phyloP scores from a whole-genome alignment of 2,797 vertebrate genomes.

The Neoniphon sammara region DNA sequence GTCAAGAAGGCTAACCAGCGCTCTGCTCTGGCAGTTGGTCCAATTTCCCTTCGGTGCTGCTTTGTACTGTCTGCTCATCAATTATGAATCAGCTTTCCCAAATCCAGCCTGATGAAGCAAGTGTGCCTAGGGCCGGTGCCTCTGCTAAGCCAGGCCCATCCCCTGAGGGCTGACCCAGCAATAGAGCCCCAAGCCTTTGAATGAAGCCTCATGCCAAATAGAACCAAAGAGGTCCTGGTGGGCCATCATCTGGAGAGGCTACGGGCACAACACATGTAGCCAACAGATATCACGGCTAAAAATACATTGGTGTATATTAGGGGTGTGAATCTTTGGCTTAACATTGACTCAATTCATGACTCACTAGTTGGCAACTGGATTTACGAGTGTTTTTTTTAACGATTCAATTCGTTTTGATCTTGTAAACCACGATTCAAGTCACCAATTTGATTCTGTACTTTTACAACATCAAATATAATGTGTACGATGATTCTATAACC shows the following conservation, averaged over 20 bases:
- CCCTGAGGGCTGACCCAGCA: constrained; percentile 10
- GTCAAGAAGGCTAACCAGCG: constrained; percentile 38
- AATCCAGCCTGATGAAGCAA: constrained; percentile 45
- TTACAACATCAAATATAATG: too few relatives aligned
- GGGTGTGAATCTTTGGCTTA: too few relatives aligned
- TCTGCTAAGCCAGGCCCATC: constrained; percentile 30
- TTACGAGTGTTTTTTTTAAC: too few relatives aligned
- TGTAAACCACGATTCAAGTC: too few relatives aligned
- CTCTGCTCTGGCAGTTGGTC: constrained; percentile 40
- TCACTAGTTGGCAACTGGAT: too few relatives aligned
- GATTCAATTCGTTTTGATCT: too few relatives aligned
- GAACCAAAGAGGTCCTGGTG: not conserved
- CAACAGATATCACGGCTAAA: not conserved
- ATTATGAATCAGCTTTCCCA: constrained; percentile 62
- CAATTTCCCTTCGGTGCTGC: constrained; percentile 36
- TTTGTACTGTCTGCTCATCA: constrained; percentile 52
- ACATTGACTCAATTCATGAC: too few relatives aligned
- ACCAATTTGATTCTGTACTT: too few relatives aligned
- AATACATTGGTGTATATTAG: not conserved
- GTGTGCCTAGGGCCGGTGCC: constrained; percentile 29
- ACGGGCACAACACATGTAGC: not conserved
- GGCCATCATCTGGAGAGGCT: not conserved
- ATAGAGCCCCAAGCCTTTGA: not conserved
- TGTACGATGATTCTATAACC: too few relatives aligned
- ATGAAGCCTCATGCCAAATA: not conserved